Percentiles rank a stretch among this genome's conserved stretches.
phyloP scores from a whole-genome alignment of 2,888 invertebrate genomes.

The Calliphora vomitoria region DNA sequence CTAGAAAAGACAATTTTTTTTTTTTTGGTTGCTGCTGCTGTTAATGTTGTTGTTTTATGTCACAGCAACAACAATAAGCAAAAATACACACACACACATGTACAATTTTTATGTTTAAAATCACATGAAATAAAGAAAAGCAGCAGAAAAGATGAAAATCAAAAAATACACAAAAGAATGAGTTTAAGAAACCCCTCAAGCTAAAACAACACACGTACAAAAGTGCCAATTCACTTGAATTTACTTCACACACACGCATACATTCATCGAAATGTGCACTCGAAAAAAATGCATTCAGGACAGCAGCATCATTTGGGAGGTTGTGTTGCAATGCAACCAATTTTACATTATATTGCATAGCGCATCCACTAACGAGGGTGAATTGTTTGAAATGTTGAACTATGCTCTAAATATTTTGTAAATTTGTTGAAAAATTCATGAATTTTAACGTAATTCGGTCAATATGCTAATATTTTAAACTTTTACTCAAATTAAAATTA shows the following conservation, averaged over 20 bases:
- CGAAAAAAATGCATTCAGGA: slow-evolving; percentile 54
- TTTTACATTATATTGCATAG: slow-evolving; percentile 44
- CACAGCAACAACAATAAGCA: slow-evolving; percentile 42
- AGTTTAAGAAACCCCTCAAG: slow-evolving; percentile 63
- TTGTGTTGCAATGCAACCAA: slow-evolving; percentile 55
- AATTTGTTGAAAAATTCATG: too few species aligned
- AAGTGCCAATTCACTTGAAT: slow-evolving; percentile 72
- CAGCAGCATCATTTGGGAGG: slow-evolving; percentile 56
- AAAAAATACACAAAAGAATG: slow-evolving; percentile 58
- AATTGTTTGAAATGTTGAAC: not conserved
- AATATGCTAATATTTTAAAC: too few species aligned
- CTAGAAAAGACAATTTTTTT: slow-evolving; percentile 55
- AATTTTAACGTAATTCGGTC: too few species aligned
- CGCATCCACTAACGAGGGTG: slow-evolving; percentile 57
- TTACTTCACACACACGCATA: slow-evolving; percentile 53
- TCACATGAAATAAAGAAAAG: slow-evolving; percentile 39
- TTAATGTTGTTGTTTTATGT: slow-evolving; percentile 54
- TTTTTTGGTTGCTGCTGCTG: slow-evolving; percentile 1
- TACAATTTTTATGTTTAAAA: slow-evolving; percentile 34
- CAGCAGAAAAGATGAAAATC: slow-evolving; percentile 55
- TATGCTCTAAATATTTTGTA: too few species aligned
- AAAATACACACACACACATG: not conserved
- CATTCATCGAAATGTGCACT: slow-evolving; percentile 33
- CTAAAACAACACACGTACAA: slow-evolving; percentile 69
- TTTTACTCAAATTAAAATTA: too few species aligned